These are phyloP conservation scores for Saguinus imperator DNA, from an alignment of 2,113 vertebrate genomes.

Conservation along the genomic window DNA sequence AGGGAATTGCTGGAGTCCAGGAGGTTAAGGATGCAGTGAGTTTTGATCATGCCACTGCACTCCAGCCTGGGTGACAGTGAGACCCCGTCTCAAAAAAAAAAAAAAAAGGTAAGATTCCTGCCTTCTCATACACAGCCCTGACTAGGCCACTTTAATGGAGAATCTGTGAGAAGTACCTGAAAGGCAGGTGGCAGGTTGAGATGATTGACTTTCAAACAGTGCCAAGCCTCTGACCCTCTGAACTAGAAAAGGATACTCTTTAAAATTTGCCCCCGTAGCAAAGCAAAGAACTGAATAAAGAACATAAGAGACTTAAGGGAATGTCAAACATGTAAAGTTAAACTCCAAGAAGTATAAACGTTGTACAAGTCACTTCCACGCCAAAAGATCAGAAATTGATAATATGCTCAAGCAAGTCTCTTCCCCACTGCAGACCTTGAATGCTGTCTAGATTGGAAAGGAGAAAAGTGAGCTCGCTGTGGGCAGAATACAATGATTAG, in stretches of 20 bases:
- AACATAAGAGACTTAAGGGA: background rate
- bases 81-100: no score
- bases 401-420: background rate
- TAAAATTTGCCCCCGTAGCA: background rate
- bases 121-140: background rate
- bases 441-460: background rate
- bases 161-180: background rate
- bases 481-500: background rate
- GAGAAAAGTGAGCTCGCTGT: background rate
- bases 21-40: no score
- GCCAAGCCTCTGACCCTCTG: background rate
- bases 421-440: background rate
- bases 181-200: background rate
- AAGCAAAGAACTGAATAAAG: background rate
- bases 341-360: background rate
- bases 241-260: background rate
- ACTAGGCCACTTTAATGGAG: background rate
- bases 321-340: background rate
- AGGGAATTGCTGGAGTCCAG: no score
- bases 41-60: no score
- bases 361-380: background rate
- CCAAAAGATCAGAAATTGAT: background rate
- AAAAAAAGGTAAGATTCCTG: no score
- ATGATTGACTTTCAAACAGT: background rate
- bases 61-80: no score